Evolutionary conservation across 2,797 vertebrate genomes (phyloP).

Genomic region (Sebastolobus altivelis): DNA sequence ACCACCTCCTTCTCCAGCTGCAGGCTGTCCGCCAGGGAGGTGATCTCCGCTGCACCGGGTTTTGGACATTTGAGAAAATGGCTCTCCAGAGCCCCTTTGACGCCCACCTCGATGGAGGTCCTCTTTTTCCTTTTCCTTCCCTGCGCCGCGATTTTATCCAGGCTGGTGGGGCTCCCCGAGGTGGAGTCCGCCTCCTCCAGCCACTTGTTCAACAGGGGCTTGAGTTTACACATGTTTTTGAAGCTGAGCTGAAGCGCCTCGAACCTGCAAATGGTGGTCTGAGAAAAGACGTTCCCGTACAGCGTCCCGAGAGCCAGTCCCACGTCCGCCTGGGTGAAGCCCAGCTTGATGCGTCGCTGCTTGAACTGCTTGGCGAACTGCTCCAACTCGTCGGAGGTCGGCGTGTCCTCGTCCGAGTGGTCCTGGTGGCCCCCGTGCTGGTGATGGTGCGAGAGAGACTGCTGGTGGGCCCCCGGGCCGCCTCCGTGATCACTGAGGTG

Average conservation of each 20-base stretch:
- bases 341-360: conserved; percentile 96
- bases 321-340: conserved; percentile 97
- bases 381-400: conserved; percentile 98
- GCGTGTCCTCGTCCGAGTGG: conserved; percentile 98
- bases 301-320: conserved; percentile 94
- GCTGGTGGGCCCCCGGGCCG: conserved; percentile 78
- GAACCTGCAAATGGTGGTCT: conserved; percentile 99
- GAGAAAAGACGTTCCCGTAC: conserved; percentile 96
- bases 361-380: conserved; percentile 99
- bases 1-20: conserved; percentile 99
- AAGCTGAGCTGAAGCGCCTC: conserved; percentile 99
- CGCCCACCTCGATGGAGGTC: conserved; percentile 98
- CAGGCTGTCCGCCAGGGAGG: conserved; percentile 96
- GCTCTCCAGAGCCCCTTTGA: conserved; percentile 98
- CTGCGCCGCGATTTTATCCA: conserved; percentile 99
- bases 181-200: conserved; percentile 99
- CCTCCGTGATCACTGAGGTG: conserved; percentile 89
- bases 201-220: conserved; percentile 99
- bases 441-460: conserved; percentile 81
- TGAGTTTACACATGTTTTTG: conserved; percentile 99
- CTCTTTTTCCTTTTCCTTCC: conserved; percentile 98
- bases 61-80: conserved; percentile 99
- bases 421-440: conserved; percentile 90
- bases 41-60: conserved; percentile 97
- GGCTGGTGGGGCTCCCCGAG: conserved; percentile 96